A percentile compares a stretch with the other conserved stretches of the same genome.
These are phyloP conservation scores for Pristionchus japonicus DNA, from an alignment of 2,888 invertebrate species.

Conservation along the genomic window DNA sequence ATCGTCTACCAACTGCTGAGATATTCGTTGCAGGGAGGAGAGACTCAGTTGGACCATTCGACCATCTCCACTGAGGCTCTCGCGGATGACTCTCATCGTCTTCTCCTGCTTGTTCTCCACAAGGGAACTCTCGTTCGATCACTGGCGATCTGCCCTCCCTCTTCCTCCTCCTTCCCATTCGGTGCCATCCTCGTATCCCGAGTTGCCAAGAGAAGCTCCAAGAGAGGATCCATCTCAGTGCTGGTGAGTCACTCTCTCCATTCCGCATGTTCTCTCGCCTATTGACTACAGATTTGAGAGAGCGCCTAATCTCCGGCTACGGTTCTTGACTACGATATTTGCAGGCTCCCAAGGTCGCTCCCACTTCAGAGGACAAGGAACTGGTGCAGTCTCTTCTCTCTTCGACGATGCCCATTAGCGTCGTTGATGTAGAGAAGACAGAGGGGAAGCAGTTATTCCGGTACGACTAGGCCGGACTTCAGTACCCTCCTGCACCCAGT, in stretches of 20 bases:
- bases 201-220: not conserved
- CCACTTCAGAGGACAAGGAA: not conserved
- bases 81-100: not conserved
- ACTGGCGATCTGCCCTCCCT: not conserved
- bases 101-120: not conserved
- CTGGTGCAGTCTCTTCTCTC: not conserved
- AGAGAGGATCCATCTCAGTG: not conserved
- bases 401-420: not conserved
- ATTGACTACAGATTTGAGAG: not conserved
- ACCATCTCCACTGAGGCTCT: not conserved
- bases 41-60: not conserved
- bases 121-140: not conserved
- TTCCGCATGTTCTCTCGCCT: not conserved
- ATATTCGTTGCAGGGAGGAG: not conserved
- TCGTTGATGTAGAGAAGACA: not conserved
- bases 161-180: not conserved
- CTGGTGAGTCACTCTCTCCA: not conserved
- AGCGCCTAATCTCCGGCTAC: not conserved
- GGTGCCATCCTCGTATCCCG: not conserved
- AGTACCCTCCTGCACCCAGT: no score
- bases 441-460: not conserved
- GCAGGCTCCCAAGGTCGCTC: not conserved
- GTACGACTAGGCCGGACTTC: no score
- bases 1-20: no score
- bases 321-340: not conserved